These are phyloP conservation scores for Glaucopsyche alexis DNA, from an alignment of 2,888 invertebrate genomes.

Conservation along the genomic window DNA sequence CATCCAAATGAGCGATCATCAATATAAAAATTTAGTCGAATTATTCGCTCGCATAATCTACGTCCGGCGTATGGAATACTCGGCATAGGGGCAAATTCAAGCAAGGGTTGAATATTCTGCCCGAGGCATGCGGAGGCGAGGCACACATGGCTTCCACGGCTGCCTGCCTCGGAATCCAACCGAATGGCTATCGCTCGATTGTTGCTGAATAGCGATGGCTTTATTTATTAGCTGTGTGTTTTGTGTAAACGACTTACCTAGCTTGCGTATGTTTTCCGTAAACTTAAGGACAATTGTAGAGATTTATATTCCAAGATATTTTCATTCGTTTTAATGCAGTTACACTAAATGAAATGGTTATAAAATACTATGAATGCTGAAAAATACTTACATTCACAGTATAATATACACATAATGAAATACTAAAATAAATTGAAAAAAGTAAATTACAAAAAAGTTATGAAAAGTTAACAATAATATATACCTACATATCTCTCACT, in stretches of 20 bases:
- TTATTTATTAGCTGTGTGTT: slow-evolving; percentile 59
- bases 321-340: too few species aligned
- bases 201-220: slow-evolving; percentile 72
- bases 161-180: slow-evolving; percentile 73
- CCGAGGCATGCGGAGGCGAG: slow-evolving; percentile 61
- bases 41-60: slow-evolving; percentile 59
- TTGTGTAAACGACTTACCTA: neutral
- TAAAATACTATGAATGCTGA: too few species aligned
- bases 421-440: too few species aligned
- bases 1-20: neutral
- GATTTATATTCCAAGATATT: too few species aligned
- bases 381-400: too few species aligned
- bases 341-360: too few species aligned
- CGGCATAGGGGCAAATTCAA: slow-evolving; percentile 71
- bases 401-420: too few species aligned
- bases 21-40: slow-evolving; percentile 40
- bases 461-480: too few species aligned
- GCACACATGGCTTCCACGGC: slow-evolving; percentile 75
- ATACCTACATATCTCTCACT: too few species aligned
- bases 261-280: too few species aligned
- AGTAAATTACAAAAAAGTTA: too few species aligned
- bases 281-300: too few species aligned
- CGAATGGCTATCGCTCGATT: slow-evolving; percentile 76
- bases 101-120: slow-evolving; percentile 70
- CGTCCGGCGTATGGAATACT: slow-evolving; percentile 68